These are phyloP conservation scores for Gracilinanus agilis DNA, from an alignment of 2,113 vertebrate genomes.

Conservation along the genomic window DNA sequence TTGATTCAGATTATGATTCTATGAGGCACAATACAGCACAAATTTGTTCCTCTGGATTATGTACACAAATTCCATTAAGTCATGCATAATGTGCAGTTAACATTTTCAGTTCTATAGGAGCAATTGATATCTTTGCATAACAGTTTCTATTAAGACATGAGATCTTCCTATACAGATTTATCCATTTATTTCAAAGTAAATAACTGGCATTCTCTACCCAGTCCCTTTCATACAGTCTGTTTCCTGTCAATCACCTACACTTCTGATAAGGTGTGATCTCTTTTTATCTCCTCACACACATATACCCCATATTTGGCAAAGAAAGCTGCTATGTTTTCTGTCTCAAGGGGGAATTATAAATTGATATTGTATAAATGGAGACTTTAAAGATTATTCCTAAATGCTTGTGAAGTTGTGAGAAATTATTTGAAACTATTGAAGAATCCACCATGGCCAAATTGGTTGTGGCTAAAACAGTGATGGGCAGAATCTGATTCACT, in stretches of 20 bases:
- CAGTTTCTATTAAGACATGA: not conserved
- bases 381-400: not conserved
- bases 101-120: not conserved
- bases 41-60: not conserved
- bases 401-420: not conserved
- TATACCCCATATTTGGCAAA: not conserved
- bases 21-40: not conserved
- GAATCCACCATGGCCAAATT: too few relatives aligned
- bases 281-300: not conserved
- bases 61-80: not conserved
- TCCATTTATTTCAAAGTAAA: not conserved
- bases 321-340: not conserved
- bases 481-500: too few relatives aligned
- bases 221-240: not conserved
- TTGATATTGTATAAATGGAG: not conserved
- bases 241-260: not conserved
- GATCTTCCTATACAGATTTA: not conserved
- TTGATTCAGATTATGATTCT: not conserved
- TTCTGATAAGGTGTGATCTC: not conserved
- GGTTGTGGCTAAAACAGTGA: too few relatives aligned
- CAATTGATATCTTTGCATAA: not conserved
- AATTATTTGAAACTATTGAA: too few relatives aligned
- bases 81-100: not conserved
- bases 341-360: not conserved
- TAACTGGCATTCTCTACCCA: not conserved